These are phyloP conservation scores for Drosophila macrospina DNA, from an alignment of 2,888 invertebrate species.

Conservation along the genomic window DNA sequence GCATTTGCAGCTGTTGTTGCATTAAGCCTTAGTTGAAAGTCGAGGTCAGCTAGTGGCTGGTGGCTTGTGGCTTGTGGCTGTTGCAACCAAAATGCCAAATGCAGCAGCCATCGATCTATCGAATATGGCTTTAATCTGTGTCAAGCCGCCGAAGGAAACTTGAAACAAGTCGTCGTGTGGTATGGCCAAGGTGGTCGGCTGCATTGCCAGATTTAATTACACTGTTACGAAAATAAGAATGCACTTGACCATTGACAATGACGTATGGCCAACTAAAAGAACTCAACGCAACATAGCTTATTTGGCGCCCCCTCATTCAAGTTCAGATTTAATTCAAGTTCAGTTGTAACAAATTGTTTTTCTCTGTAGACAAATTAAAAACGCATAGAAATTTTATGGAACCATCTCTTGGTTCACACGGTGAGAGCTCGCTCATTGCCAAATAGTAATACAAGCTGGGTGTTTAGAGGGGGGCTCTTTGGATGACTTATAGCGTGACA, in stretches of 20 bases:
- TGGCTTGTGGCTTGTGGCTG: conserved; percentile 31
- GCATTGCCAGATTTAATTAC: conserved; percentile 62
- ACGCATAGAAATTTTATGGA: conserved; percentile 30
- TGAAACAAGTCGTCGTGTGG: conserved; percentile 61
- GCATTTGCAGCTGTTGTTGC: conserved; percentile 33
- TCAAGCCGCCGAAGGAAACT: conserved; percentile 77
- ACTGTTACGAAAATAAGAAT: conserved; percentile 45
- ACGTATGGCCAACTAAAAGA: conserved; percentile 49
- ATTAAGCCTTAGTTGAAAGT: conserved; percentile 59
- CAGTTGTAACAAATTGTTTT: conserved; percentile 40
- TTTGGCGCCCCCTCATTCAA: conserved; percentile 30
- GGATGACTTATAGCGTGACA: conserved; percentile 56
- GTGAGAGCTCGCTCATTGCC: conserved; percentile 34
- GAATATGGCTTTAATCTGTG: conserved; percentile 67
- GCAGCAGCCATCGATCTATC: conserved; percentile 53
- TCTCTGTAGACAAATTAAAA: conserved; percentile 42
- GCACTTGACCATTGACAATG: conserved; percentile 75
- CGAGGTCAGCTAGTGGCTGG: conserved; percentile 68
- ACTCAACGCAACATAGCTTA: conserved; percentile 6
- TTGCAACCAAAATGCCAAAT: conserved; percentile 68
- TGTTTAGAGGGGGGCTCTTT: not conserved
- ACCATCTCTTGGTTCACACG: conserved; percentile 48
- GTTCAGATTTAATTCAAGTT: conserved; percentile 54
- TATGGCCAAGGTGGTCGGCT: conserved; percentile 44
- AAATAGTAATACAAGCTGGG: conserved; percentile 14